These are phyloP conservation scores for Columba janthina DNA, from an alignment of 2,113 vertebrate species.

Conservation along the genomic window DNA sequence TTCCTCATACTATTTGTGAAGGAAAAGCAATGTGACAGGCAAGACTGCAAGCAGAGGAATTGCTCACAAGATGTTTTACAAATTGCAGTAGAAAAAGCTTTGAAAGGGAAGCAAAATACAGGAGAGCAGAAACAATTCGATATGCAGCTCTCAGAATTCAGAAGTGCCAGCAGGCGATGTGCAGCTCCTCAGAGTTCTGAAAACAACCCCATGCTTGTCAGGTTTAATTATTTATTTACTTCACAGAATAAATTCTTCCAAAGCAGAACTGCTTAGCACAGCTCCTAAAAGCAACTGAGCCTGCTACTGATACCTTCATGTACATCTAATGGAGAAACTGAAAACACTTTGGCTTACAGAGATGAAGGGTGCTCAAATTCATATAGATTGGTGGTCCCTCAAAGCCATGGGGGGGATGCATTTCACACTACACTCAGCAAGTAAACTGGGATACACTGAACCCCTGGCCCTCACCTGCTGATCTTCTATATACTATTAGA, in stretches of 20 bases:
- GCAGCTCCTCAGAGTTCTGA: slow-evolving; percentile 17
- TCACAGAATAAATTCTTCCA: background rate
- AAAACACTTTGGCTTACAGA: background rate
- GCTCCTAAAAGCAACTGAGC: background rate
- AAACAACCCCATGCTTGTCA: background rate
- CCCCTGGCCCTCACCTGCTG: background rate
- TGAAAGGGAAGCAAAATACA: slow-evolving; percentile 46
- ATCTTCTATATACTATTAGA: background rate
- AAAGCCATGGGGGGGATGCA: background rate
- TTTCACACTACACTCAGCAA: background rate
- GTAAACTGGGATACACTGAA: background rate
- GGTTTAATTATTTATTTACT: slow-evolving; percentile 57
- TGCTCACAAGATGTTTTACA: slow-evolving; percentile 46
- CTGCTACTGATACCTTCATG: background rate
- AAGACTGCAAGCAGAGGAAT: slow-evolving; percentile 45
- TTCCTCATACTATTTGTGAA: slow-evolving; percentile 7
- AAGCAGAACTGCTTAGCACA: background rate
- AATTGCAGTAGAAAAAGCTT: slow-evolving; percentile 32
- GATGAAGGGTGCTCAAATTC: background rate
- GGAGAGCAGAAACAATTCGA: slow-evolving; percentile 50
- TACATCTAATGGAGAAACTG: background rate
- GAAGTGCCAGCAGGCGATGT: slow-evolving; percentile 31
- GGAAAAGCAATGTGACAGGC: slow-evolving; percentile 30
- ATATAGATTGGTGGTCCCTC: background rate
- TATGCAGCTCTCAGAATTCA: slow-evolving; percentile 43